Evolutionary conservation across 1,140 invertebrate species (phyloP).

Genomic region (Scaptomyza montana): DNA sequence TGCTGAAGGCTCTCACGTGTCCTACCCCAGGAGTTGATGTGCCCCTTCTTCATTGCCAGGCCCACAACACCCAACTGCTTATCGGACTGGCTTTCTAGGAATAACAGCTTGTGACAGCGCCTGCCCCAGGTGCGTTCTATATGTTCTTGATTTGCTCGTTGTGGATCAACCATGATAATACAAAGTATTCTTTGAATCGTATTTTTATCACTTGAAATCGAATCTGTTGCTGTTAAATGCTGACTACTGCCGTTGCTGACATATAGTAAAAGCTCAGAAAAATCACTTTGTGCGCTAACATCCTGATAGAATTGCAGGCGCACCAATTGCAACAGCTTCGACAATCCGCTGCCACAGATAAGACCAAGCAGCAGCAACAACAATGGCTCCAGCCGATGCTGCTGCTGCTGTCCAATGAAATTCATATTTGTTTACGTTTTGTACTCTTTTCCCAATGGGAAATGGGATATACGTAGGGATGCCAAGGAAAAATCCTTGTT

Average conservation of each 20-base stretch:
- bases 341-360: conserved; percentile 47
- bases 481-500: not conserved
- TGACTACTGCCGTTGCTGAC: not conserved
- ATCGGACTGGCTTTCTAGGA: conserved; percentile 92
- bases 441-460: not conserved
- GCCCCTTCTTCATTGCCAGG: conserved; percentile 91
- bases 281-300: not conserved
- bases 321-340: conserved; percentile 29
- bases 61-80: conserved; percentile 87
- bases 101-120: conserved; percentile 94
- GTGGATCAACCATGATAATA: conserved; percentile 39
- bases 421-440: conserved; percentile 62
- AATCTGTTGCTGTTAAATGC: not conserved
- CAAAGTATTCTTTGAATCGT: conserved; percentile 48
- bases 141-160: conserved; percentile 14
- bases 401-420: conserved; percentile 21
- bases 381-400: conserved; percentile 47
- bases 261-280: not conserved
- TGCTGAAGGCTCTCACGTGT: conserved; percentile 96
- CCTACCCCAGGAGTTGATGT: conserved; percentile 96
- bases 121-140: conserved; percentile 97
- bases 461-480: not conserved
- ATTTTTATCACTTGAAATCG: conserved; percentile 1
- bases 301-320: conserved; percentile 14
- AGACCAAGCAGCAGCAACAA: conserved; percentile 56